phyloP scores from a whole-genome alignment of 2,888 invertebrate genomes.

The Carterocephalus palaemon region DNA sequence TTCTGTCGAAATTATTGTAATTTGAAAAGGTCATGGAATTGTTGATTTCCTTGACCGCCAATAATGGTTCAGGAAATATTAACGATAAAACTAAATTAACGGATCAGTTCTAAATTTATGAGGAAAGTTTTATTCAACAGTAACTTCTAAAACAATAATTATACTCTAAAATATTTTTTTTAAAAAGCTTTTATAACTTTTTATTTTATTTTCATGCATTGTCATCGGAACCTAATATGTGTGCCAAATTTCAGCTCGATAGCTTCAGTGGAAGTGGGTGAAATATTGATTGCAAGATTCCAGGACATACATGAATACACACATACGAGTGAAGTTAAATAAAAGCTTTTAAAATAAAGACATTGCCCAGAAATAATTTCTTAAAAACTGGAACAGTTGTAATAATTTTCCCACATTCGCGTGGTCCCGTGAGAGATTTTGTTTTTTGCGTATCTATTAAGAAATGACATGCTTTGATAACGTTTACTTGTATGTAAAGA shows the following conservation, averaged over 20 bases:
- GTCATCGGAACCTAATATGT: too few relatives aligned
- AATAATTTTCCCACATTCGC: conserved; percentile 13
- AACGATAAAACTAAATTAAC: conserved; percentile 37
- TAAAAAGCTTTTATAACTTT: too few relatives aligned
- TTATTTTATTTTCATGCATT: too few relatives aligned
- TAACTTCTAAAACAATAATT: too few relatives aligned
- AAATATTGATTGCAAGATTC: too few relatives aligned
- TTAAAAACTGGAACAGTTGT: neutral
- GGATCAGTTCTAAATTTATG: conserved; percentile 32
- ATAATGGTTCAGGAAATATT: conserved; percentile 53
- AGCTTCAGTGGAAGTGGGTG: too few relatives aligned
- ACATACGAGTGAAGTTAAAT: too few relatives aligned
- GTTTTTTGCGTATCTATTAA: conserved; percentile 38
- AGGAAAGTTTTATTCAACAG: neutral
- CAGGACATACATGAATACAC: too few relatives aligned
- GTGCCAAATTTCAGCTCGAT: too few relatives aligned
- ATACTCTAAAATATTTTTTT: too few relatives aligned
- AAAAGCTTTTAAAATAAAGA: too few relatives aligned
- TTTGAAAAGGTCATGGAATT: conserved; percentile 66
- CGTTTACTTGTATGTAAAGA: conserved; percentile 43
- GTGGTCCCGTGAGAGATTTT: conserved; percentile 10
- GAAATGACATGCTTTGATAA: conserved; percentile 40
- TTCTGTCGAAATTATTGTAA: conserved; percentile 68
- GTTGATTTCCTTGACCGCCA: conserved; percentile 69
- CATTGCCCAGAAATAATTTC: too few relatives aligned